Percentiles rank a stretch among this genome's conserved stretches.
These are phyloP conservation scores for Stylophora pistillata DNA, from an alignment of 64 coral and sea anemone species.

Conservation along the genomic window DNA sequence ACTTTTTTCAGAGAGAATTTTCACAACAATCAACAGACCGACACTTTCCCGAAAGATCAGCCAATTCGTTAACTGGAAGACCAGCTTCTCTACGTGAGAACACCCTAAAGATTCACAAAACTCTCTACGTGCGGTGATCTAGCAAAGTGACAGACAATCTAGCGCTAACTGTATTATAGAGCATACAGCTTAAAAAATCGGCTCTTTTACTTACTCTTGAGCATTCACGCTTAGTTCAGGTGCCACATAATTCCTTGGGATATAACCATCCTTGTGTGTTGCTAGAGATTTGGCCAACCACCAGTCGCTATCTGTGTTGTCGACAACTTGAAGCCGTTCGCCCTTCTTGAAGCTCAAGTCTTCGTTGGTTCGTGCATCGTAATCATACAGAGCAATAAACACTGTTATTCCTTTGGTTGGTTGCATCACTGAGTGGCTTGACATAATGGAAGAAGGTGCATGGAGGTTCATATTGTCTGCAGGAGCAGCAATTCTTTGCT, in stretches of 20 bases:
- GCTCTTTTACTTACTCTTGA: constrained; percentile 88
- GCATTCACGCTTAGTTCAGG: constrained; percentile 92
- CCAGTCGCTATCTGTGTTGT: constrained; percentile 98
- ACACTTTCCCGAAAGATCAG: neutral
- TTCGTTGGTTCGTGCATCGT: constrained; percentile 95
- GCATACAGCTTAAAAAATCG: neutral
- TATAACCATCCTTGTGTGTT: constrained; percentile 88
- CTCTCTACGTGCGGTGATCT: too few species aligned
- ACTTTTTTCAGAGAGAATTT: neutral
- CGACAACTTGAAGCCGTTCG: constrained; percentile 92
- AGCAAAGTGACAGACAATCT: neutral
- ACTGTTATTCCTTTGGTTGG: constrained; percentile 69
- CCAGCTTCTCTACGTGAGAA: neutral
- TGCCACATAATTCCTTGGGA: constrained; percentile 98
- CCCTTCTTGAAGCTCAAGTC: constrained; percentile 99
- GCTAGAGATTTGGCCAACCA: constrained; percentile 93
- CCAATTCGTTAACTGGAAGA: neutral
- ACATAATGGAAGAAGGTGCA: constrained; percentile 18
- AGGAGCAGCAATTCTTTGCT: neutral
- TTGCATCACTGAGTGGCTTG: constrained; percentile 54
- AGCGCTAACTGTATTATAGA: neutral
- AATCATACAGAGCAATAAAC: constrained; percentile 97
- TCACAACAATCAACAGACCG: neutral
- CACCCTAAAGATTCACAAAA: neutral
- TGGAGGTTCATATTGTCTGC: constrained; percentile 5